Conservation (phyloP, 2,113 vertebrate genomes). For the Pomatostomus ruficeps region DNA sequence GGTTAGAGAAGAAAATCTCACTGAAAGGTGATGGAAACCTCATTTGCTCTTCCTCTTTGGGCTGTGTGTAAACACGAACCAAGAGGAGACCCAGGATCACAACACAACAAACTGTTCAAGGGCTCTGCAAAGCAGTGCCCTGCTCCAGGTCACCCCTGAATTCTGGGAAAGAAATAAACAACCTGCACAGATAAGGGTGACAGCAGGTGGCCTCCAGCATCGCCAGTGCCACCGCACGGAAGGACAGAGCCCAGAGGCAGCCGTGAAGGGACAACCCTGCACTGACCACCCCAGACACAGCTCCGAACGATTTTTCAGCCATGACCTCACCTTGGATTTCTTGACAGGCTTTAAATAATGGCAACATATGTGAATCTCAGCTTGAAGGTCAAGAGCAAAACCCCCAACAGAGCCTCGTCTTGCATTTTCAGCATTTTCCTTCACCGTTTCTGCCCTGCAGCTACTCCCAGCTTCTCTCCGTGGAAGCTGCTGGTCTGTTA, state of each 20-base stretch:
- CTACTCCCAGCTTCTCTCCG: background rate
- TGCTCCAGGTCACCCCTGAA: background rate
- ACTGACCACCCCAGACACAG: background rate
- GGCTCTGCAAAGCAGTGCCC: background rate
- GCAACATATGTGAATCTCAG: background rate
- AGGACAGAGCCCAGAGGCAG: background rate
- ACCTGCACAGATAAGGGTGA: background rate
- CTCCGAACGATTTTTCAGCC: background rate
- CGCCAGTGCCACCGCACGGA: fast-evolving
- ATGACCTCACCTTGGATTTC: background rate
- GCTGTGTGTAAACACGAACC: background rate
- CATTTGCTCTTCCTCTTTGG: background rate
- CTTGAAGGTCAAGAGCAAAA: background rate
- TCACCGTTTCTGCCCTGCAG: background rate
- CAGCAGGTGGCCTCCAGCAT: background rate
- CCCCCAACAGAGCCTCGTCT: background rate
- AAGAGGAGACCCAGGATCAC: background rate
- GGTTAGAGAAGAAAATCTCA: background rate
- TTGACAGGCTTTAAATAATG: background rate
- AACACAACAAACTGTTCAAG: background rate
- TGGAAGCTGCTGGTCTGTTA: background rate
- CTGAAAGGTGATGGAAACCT: background rate
- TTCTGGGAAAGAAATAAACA: background rate
- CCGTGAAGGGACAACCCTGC: fast-evolving
- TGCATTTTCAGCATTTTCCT: background rate